phyloP scores from a whole-genome alignment of 2,888 invertebrate species.

The Augiades crinisus region DNA sequence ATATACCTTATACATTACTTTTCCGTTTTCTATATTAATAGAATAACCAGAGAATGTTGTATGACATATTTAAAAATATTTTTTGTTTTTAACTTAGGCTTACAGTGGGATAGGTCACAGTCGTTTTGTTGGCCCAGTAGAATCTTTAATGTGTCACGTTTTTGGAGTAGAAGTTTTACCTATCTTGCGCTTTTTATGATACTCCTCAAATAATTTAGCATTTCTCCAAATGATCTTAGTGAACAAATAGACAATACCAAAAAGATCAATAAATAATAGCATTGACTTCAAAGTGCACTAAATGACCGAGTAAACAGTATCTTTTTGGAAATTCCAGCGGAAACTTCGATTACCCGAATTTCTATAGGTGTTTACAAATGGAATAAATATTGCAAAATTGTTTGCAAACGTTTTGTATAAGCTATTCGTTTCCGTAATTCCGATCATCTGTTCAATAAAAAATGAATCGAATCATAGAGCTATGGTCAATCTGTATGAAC shows the following conservation, averaged over 20 bases:
- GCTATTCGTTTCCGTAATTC: conserved; percentile 50
- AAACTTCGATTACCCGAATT: conserved; percentile 20
- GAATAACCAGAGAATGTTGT: too few species aligned
- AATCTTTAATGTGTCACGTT: background rate
- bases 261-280: conserved; percentile 3
- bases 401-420: conserved; percentile 64
- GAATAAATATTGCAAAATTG: conserved; percentile 75
- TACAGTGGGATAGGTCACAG: too few species aligned
- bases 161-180: background rate
- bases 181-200: too few species aligned
- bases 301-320: conserved; percentile 7
- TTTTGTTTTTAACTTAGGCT: too few species aligned
- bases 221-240: background rate
- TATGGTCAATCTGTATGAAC: conserved; percentile 72
- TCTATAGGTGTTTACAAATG: conserved; percentile 30
- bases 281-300: background rate
- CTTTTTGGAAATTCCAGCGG: conserved; percentile 16
- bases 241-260: background rate
- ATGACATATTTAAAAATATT: too few species aligned
- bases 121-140: conserved; percentile 52
- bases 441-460: conserved; percentile 56
- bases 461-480: conserved; percentile 63
- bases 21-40: too few species aligned
- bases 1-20: too few species aligned
- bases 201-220: too few species aligned